These are phyloP conservation scores for Aulostomus chinensis DNA, from an alignment of 2,797 vertebrate species.

Conservation along the genomic window DNA sequence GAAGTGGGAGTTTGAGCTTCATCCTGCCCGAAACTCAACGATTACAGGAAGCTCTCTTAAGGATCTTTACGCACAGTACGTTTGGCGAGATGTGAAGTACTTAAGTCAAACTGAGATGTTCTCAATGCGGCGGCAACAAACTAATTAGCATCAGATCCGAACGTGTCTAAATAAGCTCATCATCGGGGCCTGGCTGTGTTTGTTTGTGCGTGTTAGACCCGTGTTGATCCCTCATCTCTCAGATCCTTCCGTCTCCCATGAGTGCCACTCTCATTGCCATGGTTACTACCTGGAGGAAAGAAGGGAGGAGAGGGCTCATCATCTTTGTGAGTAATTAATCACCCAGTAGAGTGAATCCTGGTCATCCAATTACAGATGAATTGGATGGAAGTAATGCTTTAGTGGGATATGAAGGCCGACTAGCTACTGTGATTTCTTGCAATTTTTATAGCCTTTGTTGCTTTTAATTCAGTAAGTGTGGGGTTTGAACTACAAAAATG, in stretches of 20 bases:
- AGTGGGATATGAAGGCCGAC: conserved; percentile 26
- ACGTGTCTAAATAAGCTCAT: too few species aligned
- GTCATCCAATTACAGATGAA: conserved; percentile 66
- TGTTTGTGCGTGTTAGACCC: not conserved
- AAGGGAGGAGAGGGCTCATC: conserved; percentile 8
- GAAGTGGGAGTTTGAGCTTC: too few species aligned
- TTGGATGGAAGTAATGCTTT: conserved; percentile 58
- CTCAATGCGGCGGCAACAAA: too few species aligned
- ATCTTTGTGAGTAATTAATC: conserved; percentile 62
- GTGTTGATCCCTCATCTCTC: conserved; percentile 7
- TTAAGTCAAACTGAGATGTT: too few species aligned
- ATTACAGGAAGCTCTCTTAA: too few species aligned
- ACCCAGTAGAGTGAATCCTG: conserved; percentile 57
- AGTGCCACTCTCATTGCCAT: conserved; percentile 45
- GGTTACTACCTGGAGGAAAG: conserved; percentile 37
- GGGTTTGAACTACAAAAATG: not conserved
- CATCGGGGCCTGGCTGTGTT: too few species aligned
- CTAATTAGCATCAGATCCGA: too few species aligned
- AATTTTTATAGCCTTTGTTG: not conserved
- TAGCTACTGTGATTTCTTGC: conserved; percentile 23
- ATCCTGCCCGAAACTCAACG: too few species aligned
- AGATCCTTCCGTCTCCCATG: not conserved
- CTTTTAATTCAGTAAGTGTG: not conserved
- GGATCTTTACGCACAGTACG: too few species aligned
- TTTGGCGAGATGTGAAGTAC: too few species aligned